A percentile compares a stretch with the other conserved stretches of the same genome.
phyloP scores from a whole-genome alignment of 2,797 vertebrate species.

The Silurus aristotelis region DNA sequence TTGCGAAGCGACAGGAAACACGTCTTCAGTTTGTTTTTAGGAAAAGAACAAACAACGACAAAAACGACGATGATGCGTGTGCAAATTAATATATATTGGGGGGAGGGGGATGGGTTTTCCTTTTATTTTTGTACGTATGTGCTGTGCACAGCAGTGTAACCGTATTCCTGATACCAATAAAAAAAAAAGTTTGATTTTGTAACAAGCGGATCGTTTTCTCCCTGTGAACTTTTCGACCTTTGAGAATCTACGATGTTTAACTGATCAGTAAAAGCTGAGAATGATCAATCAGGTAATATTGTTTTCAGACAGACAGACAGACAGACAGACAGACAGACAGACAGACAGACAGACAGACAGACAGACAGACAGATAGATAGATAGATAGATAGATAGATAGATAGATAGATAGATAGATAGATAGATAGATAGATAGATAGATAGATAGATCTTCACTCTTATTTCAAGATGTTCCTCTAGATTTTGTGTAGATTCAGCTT shows the following conservation, averaged over 20 bases:
- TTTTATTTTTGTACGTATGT: conserved; percentile 84
- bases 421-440: too few relatives aligned
- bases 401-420: too few relatives aligned
- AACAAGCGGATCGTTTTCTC: conserved; percentile 29
- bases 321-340: too few relatives aligned
- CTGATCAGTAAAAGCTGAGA: background rate
- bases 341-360: too few relatives aligned
- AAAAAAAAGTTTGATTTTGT: conserved; percentile 80
- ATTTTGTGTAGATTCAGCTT: too few relatives aligned
- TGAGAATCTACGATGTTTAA: background rate
- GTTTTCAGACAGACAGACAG: too few relatives aligned
- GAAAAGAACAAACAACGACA: conserved; percentile 38
- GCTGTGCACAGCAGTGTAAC: conserved; percentile 81
- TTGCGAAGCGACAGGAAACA: conserved; percentile 79
- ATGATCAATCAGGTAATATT: background rate
- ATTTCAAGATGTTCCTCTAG: too few relatives aligned
- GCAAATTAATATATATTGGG: conserved; percentile 68
- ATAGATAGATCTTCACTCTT: too few relatives aligned
- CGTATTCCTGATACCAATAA: conserved; percentile 70
- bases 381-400: too few relatives aligned
- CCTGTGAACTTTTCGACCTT: background rate
- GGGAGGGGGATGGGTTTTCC: conserved; percentile 66
- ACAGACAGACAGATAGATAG: too few relatives aligned
- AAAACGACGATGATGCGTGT: conserved; percentile 72
- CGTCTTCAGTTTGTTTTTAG: conserved; percentile 69